Evolutionary conservation across 2,113 vertebrate genomes (phyloP).

Genomic region (Marcusenius ussheri): DNA sequence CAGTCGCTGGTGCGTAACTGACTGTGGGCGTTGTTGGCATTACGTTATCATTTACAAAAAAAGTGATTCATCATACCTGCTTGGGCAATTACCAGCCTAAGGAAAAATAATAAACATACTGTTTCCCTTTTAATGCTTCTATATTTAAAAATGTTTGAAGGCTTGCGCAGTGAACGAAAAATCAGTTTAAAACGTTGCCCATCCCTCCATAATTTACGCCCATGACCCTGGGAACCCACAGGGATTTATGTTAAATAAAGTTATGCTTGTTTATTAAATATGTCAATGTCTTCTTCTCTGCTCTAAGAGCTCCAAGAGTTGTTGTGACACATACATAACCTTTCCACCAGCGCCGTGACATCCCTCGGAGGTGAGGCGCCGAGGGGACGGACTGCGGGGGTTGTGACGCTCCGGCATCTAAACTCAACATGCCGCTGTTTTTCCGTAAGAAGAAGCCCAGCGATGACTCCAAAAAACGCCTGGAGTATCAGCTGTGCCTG

Average conservation of each 20-base stretch:
- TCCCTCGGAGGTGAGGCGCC: background rate
- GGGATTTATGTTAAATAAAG: background rate
- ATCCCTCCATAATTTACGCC: background rate
- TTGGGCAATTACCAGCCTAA: background rate
- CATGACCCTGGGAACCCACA: background rate
- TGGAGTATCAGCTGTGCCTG: constrained; percentile 87
- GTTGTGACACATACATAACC: background rate
- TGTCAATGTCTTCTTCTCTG: background rate
- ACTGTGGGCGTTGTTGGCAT: background rate
- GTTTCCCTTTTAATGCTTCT: background rate
- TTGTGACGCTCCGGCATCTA: background rate
- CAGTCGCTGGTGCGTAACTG: background rate
- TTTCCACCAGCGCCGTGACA: background rate
- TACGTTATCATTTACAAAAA: background rate
- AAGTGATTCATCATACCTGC: background rate
- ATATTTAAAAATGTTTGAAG: background rate
- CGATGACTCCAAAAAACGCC: constrained; percentile 74
- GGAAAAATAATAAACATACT: background rate
- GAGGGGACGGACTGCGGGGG: background rate
- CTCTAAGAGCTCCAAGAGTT: background rate
- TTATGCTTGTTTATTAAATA: background rate
- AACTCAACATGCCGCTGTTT: constrained; percentile 75
- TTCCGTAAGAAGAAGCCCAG: constrained; percentile 82
- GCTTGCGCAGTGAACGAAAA: background rate
- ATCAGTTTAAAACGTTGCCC: background rate